Evolutionary conservation across 53 echinoderm and acorn worm genomes (phyloP), one percentile per base, ranked within the genome.

Genomic region (Echinarachnius parma): DNA sequence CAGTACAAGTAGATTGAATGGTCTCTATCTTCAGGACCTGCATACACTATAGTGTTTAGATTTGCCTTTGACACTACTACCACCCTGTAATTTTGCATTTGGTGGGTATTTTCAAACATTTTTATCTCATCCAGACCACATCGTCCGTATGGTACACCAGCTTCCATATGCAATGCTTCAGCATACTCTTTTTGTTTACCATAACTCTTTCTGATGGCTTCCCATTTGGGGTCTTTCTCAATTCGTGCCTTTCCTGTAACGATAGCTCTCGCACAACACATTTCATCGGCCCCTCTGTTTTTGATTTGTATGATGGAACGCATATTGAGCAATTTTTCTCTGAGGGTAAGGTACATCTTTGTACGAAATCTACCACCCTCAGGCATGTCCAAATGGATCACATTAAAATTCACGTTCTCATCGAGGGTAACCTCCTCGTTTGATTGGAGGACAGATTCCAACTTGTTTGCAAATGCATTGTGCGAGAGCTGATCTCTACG

Each of bases 61-160:
- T 58, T 55, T 59, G 79, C 80, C 55, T 61, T 89, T 2, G 84
- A 84, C 0, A 69, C 71, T 0, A 84, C 53, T 14, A 77, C 21
- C 4, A 77, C 64, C 20, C 77, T 56, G 34, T 78, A 78, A 3
- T 48, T 31, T 16, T 35, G 11, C 64, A 64, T 64, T 9, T 25
- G 24, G 21, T 58, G 34, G 1, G 31, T 46, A 8, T 25, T 11
- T 34, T 87, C 79, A 19, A 84, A 89, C 0, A 4, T n/a, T 22
- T 81, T 47, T 2, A 85, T 50, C 75, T 85, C 85, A 21, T 77
- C 65, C 9, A 84, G 76, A 1, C 89, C 81, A 30, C 84, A 84
- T n/a, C 28, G 37, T 2, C 37, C 63, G 16, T 52, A 20, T 21
- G 83, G 64, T 1, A 89, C 71, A 0, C 61, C 59, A 14, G 80